Conservation (phyloP, 2,797 vertebrate genomes). For the Typhlichthys eigenmanni region DNA sequence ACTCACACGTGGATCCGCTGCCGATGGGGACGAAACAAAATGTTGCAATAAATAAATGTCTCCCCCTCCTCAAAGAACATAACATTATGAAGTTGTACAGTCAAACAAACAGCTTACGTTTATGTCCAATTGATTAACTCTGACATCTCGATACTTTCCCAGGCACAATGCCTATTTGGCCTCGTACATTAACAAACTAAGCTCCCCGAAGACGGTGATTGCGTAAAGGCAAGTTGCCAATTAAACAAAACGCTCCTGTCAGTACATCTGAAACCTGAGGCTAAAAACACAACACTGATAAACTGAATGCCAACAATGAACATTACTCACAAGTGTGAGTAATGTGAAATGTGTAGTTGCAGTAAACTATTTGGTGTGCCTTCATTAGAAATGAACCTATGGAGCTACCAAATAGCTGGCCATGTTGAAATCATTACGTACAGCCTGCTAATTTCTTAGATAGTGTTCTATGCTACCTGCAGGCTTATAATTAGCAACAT, state of each 20-base stretch:
- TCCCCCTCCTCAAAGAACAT: constrained; percentile 2
- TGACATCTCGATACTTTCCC: constrained; percentile 16
- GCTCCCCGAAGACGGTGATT: constrained; percentile 40
- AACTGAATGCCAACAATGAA: not conserved
- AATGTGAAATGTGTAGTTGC: not conserved
- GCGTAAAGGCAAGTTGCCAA: constrained; percentile 32
- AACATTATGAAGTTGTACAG: constrained; percentile 5
- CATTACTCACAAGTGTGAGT: not conserved
- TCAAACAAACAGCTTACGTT: not conserved
- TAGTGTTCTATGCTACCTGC: constrained; percentile 20
- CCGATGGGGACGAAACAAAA: constrained; percentile 46
- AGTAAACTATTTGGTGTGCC: not conserved
- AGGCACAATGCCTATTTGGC: constrained; percentile 20
- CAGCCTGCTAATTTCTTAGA: constrained; percentile 31
- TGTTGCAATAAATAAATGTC: constrained; percentile 26
- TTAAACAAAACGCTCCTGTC: constrained; percentile 21
- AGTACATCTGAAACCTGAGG: constrained; percentile 2
- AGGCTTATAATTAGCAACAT: constrained; percentile 22
- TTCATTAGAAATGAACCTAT: constrained; percentile 23
- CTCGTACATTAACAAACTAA: constrained; percentile 2
- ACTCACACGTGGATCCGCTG: constrained; percentile 94
- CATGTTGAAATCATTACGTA: constrained; percentile 55
- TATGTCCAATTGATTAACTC: not conserved
- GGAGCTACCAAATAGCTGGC: constrained; percentile 15
- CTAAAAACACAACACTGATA: constrained; percentile 20